A percentile compares a stretch with the other conserved stretches of the same genome.
These are phyloP conservation scores for Sycophila texana DNA, from an alignment of 2,888 invertebrate genomes.

Conservation along the genomic window DNA sequence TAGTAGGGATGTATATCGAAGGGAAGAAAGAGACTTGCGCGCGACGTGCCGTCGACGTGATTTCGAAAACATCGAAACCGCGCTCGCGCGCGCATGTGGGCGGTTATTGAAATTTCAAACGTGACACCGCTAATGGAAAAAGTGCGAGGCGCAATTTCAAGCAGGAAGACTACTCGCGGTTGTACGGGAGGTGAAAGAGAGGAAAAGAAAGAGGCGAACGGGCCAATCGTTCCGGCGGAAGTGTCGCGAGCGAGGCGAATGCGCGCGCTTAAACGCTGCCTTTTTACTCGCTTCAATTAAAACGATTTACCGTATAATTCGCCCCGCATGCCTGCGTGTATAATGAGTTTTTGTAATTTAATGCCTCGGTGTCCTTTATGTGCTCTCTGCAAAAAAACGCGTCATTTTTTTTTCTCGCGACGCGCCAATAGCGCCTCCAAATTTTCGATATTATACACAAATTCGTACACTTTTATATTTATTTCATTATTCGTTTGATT, in stretches of 20 bases:
- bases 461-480: too few species aligned
- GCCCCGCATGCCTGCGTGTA: conserved; percentile 19
- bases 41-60: too few species aligned
- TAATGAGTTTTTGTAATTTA: conserved; percentile 46
- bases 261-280: conserved; percentile 31
- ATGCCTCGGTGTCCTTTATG: conserved; percentile 11
- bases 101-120: not conserved
- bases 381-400: not conserved
- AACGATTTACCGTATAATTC: conserved; percentile 43
- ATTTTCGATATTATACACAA: too few species aligned
- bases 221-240: conserved; percentile 47
- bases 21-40: too few species aligned
- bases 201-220: conserved; percentile 4
- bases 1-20: too few species aligned
- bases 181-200: conserved; percentile 11
- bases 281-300: conserved; percentile 50
- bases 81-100: not conserved
- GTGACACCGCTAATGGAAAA: not conserved
- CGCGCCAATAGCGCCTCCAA: not conserved
- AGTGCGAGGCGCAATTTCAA: not conserved
- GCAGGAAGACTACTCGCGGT: conserved; percentile 44
- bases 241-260: conserved; percentile 38
- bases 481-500: too few species aligned
- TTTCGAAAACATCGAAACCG: not conserved
- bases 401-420: conserved; percentile 6